These are phyloP conservation scores for Xylota segnis DNA, from an alignment of 2,888 invertebrate species.

Conservation along the genomic window DNA sequence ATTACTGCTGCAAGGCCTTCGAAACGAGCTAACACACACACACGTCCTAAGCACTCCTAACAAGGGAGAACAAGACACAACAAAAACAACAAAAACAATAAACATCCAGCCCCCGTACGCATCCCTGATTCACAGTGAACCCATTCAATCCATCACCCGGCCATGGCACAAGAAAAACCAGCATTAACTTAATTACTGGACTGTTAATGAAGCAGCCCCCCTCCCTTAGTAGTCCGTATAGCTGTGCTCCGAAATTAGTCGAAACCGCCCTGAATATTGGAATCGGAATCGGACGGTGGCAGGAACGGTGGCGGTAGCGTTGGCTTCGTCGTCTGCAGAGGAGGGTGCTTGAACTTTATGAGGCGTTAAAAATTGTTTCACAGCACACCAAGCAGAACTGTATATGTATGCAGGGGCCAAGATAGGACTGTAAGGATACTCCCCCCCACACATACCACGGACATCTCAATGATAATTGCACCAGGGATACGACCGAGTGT, in stretches of 20 bases:
- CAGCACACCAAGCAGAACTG: slow-evolving; percentile 69
- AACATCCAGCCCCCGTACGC: slow-evolving; percentile 41
- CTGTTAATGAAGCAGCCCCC: slow-evolving; percentile 75
- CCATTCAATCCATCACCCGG: slow-evolving; percentile 65
- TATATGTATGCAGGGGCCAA: slow-evolving; percentile 54
- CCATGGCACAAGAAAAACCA: slow-evolving; percentile 67
- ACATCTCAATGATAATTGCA: slow-evolving; percentile 70
- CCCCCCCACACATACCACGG: background rate
- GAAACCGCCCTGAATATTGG: slow-evolving; percentile 65
- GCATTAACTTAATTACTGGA: slow-evolving; percentile 76
- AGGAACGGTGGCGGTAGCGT: background rate
- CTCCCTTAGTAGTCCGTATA: slow-evolving; percentile 18
- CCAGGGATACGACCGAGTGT: slow-evolving; percentile 27
- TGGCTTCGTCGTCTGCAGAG: slow-evolving; percentile 2
- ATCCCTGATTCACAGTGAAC: slow-evolving; percentile 43
- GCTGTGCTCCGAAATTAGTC: slow-evolving; percentile 59
- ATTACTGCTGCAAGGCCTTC: slow-evolving; percentile 33
- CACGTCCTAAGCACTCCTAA: slow-evolving; percentile 37
- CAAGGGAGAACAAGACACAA: slow-evolving; percentile 31
- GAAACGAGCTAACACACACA: slow-evolving; percentile 16
- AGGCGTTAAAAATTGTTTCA: slow-evolving; percentile 76
- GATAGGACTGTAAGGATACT: slow-evolving; percentile 1
- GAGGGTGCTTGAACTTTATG: slow-evolving; percentile 72
- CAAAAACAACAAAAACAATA: slow-evolving; percentile 46
- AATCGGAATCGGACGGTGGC: slow-evolving; percentile 49